phyloP scores from a whole-genome alignment of 2,888 invertebrate species.

The Spisula solida region DNA sequence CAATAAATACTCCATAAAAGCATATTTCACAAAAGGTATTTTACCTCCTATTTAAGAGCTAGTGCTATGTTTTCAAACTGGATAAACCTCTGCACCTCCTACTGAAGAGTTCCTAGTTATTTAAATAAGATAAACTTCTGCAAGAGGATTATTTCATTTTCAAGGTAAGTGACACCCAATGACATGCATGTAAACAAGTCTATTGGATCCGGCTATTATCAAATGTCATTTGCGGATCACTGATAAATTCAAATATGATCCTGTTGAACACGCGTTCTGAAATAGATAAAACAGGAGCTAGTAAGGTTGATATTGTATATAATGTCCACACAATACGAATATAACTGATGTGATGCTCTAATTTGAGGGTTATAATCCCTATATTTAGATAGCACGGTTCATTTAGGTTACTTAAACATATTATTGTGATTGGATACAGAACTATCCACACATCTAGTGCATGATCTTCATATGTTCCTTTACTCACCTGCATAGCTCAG shows the following conservation, averaged over 20 bases:
- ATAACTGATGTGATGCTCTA: conserved; percentile 10
- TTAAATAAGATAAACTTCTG: neutral
- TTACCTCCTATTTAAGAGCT: neutral
- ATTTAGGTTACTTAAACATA: conserved; percentile 12
- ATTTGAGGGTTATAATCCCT: neutral
- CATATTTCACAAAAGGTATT: neutral
- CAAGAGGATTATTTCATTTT: neutral
- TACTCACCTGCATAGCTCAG: too few relatives aligned
- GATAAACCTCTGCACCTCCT: neutral
- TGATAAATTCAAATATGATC: neutral
- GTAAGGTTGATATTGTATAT: neutral
- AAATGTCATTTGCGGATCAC: neutral
- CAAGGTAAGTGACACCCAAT: neutral
- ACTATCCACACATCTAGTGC: neutral
- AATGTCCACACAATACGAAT: neutral
- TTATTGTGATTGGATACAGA: neutral
- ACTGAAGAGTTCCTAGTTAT: neutral
- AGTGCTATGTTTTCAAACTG: too few relatives aligned
- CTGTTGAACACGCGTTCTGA: neutral
- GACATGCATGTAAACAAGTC: neutral
- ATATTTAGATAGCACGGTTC: neutral
- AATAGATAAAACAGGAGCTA: neutral
- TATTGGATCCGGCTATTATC: neutral
- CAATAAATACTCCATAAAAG: conserved; percentile 5
- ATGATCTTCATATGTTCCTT: too few relatives aligned